phyloP scores from a whole-genome alignment of 1,140 invertebrate species.

The Eubasilissa regina region DNA sequence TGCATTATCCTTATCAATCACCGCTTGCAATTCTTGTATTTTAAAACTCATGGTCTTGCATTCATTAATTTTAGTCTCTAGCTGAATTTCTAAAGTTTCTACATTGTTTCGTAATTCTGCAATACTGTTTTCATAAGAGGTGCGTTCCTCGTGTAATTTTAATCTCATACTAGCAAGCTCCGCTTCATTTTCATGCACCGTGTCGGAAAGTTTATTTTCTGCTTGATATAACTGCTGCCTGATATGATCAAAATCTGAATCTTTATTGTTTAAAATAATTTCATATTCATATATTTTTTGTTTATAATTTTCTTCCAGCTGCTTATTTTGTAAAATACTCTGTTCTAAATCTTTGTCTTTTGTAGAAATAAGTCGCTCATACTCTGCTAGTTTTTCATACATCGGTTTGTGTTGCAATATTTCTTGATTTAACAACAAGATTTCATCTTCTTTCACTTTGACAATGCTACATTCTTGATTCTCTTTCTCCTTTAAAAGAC shows the following conservation, averaged over 20 bases:
- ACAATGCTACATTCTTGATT: conserved; percentile 60
- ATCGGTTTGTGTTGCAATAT: conserved; percentile 25
- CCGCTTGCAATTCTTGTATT: conserved; percentile 71
- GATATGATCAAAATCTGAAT: conserved; percentile 59
- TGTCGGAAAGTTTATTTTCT: conserved; percentile 69
- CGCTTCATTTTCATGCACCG: conserved; percentile 71
- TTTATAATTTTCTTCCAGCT: conserved; percentile 46
- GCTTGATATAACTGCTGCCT: conserved; percentile 66
- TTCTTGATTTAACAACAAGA: conserved; percentile 27
- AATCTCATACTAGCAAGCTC: conserved; percentile 68
- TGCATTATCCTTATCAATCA: conserved; percentile 72
- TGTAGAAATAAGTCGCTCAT: conserved; percentile 34
- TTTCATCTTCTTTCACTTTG: conserved; percentile 42
- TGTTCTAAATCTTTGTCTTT: conserved; percentile 51
- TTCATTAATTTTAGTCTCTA: conserved; percentile 70
- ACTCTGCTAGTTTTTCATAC: conserved; percentile 25
- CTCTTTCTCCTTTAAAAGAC: conserved; percentile 62
- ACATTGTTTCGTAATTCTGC: conserved; percentile 65
- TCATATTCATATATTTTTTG: conserved; percentile 51
- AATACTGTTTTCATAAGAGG: conserved; percentile 63
- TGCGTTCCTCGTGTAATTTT: conserved; percentile 67
- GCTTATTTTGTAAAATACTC: conserved; percentile 14
- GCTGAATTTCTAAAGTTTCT: conserved; percentile 63
- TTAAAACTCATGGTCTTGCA: conserved; percentile 69
- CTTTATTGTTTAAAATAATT: conserved; percentile 46